Conservation (phyloP, 2,113 vertebrate genomes). For the Poecile atricapillus region DNA sequence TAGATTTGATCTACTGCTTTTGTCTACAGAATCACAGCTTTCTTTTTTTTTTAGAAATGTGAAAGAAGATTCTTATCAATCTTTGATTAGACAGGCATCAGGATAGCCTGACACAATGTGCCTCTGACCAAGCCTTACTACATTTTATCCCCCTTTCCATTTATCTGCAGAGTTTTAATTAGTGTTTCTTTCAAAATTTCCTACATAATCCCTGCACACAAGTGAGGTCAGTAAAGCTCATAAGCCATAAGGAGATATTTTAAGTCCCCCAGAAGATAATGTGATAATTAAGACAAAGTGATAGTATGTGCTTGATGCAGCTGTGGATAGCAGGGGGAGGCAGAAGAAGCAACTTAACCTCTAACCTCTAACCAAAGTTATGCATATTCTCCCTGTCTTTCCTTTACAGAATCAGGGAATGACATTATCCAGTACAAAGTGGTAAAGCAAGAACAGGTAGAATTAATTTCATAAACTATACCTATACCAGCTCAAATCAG, state of each 20-base stretch:
- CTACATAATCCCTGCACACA: background rate
- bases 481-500: background rate
- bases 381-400: background rate
- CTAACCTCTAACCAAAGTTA: background rate
- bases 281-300: background rate
- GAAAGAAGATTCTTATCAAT: slow-evolving; percentile 9
- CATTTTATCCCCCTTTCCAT: background rate
- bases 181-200: background rate
- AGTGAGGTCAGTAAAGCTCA: background rate
- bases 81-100: background rate
- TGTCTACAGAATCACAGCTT: background rate
- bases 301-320: background rate
- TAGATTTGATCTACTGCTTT: background rate
- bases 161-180: slow-evolving; percentile 2
- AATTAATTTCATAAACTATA: background rate
- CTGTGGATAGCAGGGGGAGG: background rate
- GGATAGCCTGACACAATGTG: background rate
- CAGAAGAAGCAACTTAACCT: background rate
- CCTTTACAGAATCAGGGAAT: background rate
- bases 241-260: background rate
- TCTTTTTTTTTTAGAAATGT: background rate
- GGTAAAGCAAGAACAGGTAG: background rate
- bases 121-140: background rate
- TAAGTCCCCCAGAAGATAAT: background rate
- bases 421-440: background rate